Evolutionary conservation across 2,797 vertebrate genomes (phyloP), one percentile per base, ranked within the genome.

Genomic region (Enteromius paludinosus): DNA sequence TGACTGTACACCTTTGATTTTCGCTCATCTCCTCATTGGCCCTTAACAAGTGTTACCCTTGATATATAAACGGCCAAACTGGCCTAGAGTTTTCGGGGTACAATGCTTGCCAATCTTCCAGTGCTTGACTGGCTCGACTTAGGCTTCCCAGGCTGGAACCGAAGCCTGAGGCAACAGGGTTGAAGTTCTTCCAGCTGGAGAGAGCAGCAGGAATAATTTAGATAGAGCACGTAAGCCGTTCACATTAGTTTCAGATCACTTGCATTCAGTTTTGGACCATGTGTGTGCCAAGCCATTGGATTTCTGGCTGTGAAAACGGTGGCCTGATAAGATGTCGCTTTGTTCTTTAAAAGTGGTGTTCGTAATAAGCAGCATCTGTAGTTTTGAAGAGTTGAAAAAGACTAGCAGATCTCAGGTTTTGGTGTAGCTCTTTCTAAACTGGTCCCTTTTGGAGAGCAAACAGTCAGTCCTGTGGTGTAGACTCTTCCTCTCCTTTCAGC

Each of bases 231-330:
- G 94, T 93, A 94, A 92, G 94, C 93, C 92, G 93, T 92, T 92
- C 90, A 90, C 93, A 92, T 95, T 94, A 91, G 92, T 92, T 87
- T 91, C 90, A 92, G 89, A 86, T 93, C 91, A 91, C 90, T 92
- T 90, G 82, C 86, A 86, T 86, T 85, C 86, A 84, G 81, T 87
- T 87, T 85, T 17, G 85, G 86, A 85, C 82, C 72, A 62, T 62
- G 54, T 54, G 62, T 75, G 69, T 4, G 76, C 69, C 76, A 73
- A 71, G n/a, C 70, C 61, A 11, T 73, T 73, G 70, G 23, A 52
- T 66, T 41, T 28, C 66, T 74, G 71, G 79, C 79, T 82, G 79
- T 74, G 17, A 82, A 82, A 74, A 41, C 4, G 2, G 28, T 15
- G 15, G 54, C 23, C 33, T n/a, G n/a, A 82, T 74, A 74, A 82